Evolutionary conservation across 2,113 vertebrate genomes (phyloP).

Genomic region (Dasyornis broadbenti): DNA sequence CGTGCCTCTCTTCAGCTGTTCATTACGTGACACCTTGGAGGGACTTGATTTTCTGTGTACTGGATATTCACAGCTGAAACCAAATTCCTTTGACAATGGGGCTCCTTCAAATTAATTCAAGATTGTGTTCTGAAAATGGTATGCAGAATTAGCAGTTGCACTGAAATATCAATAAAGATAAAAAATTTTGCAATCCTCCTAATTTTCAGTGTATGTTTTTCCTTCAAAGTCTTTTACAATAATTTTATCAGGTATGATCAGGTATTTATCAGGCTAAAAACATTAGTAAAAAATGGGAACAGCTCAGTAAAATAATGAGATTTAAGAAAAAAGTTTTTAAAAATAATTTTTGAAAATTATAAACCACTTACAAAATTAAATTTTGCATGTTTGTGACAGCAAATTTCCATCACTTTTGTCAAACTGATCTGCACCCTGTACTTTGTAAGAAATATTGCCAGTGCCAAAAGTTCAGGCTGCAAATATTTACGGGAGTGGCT

Average conservation of each 20-base stretch:
- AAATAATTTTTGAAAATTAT: background rate
- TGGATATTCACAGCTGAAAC: background rate
- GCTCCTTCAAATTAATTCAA: background rate
- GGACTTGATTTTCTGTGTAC: background rate
- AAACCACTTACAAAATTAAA: background rate
- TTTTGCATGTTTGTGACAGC: background rate
- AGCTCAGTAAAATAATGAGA: background rate
- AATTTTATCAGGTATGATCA: background rate
- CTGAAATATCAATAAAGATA: background rate
- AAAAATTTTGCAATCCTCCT: background rate
- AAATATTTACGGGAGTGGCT: slow-evolving; percentile 24
- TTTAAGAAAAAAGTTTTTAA: background rate
- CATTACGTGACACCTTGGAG: background rate
- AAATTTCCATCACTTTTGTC: background rate
- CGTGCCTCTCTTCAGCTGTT: background rate
- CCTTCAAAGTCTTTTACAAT: background rate
- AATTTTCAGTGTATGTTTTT: background rate
- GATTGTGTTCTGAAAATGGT: background rate
- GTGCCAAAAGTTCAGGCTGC: slow-evolving; percentile 26
- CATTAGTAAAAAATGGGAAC: background rate
- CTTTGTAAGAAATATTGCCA: background rate
- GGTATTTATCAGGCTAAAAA: background rate
- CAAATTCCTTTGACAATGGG: background rate
- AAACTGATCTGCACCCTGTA: background rate
- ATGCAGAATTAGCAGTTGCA: background rate